These are phyloP conservation scores for Corvus hawaiiensis DNA, from an alignment of 2,113 vertebrate species.

Conservation along the genomic window DNA sequence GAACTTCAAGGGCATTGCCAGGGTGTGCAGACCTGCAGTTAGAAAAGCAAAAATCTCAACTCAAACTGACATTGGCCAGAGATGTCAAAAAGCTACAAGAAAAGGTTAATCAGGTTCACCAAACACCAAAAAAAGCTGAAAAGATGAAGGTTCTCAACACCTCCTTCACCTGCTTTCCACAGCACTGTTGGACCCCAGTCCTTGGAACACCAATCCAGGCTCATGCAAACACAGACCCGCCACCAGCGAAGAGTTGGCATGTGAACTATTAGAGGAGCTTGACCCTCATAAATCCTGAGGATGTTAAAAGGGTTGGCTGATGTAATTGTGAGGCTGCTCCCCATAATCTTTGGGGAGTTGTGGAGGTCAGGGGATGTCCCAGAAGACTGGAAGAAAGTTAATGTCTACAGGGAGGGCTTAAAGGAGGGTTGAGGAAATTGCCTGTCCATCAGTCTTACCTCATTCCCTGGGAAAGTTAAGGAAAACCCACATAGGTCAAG, in stretches of 20 bases:
- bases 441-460: neutral
- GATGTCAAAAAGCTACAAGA: neutral
- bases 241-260: too few relatives aligned
- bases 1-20: neutral
- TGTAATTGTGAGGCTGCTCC: neutral
- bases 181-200: neutral
- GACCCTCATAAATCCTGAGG: neutral
- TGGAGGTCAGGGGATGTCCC: neutral
- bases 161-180: neutral
- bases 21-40: neutral
- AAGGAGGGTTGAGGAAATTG: neutral
- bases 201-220: neutral
- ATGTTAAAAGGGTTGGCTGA: neutral
- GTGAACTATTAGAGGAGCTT: neutral
- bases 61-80: neutral
- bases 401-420: neutral
- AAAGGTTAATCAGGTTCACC: neutral
- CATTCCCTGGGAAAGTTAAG: neutral
- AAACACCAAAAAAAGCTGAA: neutral
- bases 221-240: neutral
- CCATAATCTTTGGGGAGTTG: neutral
- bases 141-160: neutral
- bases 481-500: neutral
- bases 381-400: neutral
- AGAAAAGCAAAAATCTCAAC: neutral